Base-by-base conservation (phyloP, 2,113 vertebrate genomes). In the Pseudonaja textilis region DNA sequence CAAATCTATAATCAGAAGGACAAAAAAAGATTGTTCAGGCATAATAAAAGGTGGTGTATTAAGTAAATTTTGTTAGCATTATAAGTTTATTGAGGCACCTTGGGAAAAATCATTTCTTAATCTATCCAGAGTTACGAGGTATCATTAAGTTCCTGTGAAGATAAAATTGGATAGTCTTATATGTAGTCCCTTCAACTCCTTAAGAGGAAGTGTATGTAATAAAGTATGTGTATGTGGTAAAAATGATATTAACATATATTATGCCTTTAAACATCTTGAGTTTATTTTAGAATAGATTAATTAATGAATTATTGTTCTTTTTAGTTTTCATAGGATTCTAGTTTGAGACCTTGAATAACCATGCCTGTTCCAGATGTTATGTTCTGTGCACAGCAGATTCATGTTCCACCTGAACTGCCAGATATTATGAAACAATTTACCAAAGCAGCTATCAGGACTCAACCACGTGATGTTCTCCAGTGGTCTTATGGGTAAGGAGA, bases 351-450 rank as follows among this genome's bases (percentile, higher is more conserved):
- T 81, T 47, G 64, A 85, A 91, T 81, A 97, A 97, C 29, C 92
- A 99, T 99, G 98, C 98, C 98, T 59, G 98, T 97, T 91, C 97
- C 98, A 9, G 98, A 99, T 87, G 98, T 97, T n/a, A 98, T 98
- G 96, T 99, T 98, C 96, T 99, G 98, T 95, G 95, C 98, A 52
- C 98, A 99, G 97, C 99, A 99, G 97, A 99, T 99, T 95, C 96
- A 96, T 95, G 98, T 99, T n/a, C 98, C 98, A 0, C 97, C 98
- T 2, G 97, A 98, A n/a, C 98, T 99, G 92, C 98, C 98, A 3
- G 98, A 98, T 95, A 98, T 99, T 95, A 97, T 99, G 54, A 99
- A 99, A 96, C 97, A 98, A 95, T 99, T 98, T 97, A 98, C 98
- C 29, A 99, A 99, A 95, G 98, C 98, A 57, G 98, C 98, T 91